These are phyloP conservation scores for Haplochromis burtoni DNA, from an alignment of 2,113 vertebrate genomes.

Conservation along the genomic window DNA sequence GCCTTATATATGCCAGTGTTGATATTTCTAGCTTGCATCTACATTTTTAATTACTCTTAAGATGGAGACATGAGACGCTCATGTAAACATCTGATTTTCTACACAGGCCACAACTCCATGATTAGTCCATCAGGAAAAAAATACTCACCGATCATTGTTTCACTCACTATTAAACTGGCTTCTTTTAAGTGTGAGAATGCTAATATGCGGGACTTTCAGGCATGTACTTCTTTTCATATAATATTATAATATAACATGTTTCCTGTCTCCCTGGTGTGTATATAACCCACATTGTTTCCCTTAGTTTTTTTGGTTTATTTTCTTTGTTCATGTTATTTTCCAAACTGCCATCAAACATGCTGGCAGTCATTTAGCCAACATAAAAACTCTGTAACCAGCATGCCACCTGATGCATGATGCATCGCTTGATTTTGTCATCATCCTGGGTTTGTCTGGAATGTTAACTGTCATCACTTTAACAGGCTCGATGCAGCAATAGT, in stretches of 20 bases:
- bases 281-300: not conserved
- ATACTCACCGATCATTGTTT: not conserved
- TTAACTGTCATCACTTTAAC: not conserved
- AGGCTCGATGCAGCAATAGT: not conserved
- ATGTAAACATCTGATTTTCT: not conserved
- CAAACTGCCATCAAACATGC: not conserved
- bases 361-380: not conserved
- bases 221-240: not conserved
- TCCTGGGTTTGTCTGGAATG: not conserved
- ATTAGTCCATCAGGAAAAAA: not conserved
- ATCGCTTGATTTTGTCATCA: not conserved
- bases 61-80: not conserved
- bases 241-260: not conserved
- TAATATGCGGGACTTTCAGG: not conserved
- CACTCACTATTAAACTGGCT: not conserved
- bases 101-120: not conserved
- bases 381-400: not conserved
- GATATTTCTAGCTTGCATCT: not conserved
- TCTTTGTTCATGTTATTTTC: not conserved
- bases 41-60: not conserved
- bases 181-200: not conserved
- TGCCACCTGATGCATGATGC: not conserved
- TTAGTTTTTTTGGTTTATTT: not conserved
- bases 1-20: not conserved
- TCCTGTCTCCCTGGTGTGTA: not conserved